Evolutionary conservation across 2,113 vertebrate species (phyloP).

Genomic region (Zeus faber): DNA sequence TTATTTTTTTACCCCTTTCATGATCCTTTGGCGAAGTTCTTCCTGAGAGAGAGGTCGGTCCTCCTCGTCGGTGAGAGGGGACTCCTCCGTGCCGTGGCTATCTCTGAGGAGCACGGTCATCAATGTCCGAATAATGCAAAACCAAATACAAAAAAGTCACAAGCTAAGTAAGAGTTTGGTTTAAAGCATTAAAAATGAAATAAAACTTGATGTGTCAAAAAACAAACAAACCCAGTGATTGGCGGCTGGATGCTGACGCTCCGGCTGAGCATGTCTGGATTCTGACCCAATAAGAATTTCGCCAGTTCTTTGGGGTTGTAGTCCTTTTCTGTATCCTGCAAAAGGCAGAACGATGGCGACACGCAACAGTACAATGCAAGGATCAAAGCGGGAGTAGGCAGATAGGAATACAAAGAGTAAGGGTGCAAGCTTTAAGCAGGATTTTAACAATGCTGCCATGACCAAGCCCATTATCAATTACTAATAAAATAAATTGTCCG

Average conservation of each 20-base stretch:
- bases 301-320: slow-evolving; percentile 65
- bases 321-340: slow-evolving; percentile 68
- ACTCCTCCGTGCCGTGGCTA: slow-evolving; percentile 62
- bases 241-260: slow-evolving; percentile 41
- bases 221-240: slow-evolving; percentile 51
- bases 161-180: not conserved
- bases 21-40: slow-evolving; percentile 72
- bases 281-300: slow-evolving; percentile 71
- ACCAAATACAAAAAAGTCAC: slow-evolving; percentile 10
- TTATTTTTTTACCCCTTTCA: slow-evolving; percentile 58
- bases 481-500: too few species aligned
- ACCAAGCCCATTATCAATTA: too few species aligned
- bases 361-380: too few species aligned
- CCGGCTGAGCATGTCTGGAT: slow-evolving; percentile 47
- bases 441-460: too few species aligned
- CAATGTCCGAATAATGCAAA: not conserved
- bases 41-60: slow-evolving; percentile 72
- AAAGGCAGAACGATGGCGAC: not conserved
- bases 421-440: not conserved
- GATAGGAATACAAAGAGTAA: not conserved
- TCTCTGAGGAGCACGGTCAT: slow-evolving; percentile 49
- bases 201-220: not conserved
- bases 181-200: not conserved
- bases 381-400: too few species aligned
- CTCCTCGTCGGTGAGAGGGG: slow-evolving; percentile 67